Evolutionary conservation across 2,113 vertebrate species (phyloP).

Genomic region (Glareola pratincola): DNA sequence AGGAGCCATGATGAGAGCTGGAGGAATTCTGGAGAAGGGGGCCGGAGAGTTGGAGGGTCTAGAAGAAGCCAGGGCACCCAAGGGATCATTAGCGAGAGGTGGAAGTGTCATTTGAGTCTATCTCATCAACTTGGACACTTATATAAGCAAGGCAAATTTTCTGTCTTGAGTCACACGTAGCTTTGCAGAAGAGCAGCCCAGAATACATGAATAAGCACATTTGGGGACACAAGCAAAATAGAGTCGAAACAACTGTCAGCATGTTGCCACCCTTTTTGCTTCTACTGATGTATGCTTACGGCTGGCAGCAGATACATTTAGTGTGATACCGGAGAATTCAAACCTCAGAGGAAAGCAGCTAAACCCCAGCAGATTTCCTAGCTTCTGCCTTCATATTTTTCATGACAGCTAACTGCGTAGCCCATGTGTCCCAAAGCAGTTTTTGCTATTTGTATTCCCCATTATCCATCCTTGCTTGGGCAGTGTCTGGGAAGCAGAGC

Average conservation of each 20-base stretch:
- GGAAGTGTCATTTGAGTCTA: background rate
- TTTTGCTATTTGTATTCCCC: background rate
- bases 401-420: background rate
- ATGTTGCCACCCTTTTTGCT: background rate
- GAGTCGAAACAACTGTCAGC: background rate
- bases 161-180: background rate
- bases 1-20: background rate
- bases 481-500: background rate
- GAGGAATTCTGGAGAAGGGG: background rate
- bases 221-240: background rate
- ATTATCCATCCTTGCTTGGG: background rate
- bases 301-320: background rate
- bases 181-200: background rate
- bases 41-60: background rate
- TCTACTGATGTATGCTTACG: background rate
- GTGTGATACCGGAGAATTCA: background rate
- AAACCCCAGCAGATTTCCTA: background rate
- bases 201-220: conserved; percentile 3
- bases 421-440: background rate
- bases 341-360: background rate
- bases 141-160: background rate
- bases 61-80: background rate
- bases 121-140: background rate
- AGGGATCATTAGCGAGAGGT: background rate
- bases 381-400: background rate